Percentiles rank a stretch among this genome's conserved stretches.
These are phyloP conservation scores for Lithodes maja DNA, from an alignment of 2,888 invertebrate genomes.

Conservation along the genomic window DNA sequence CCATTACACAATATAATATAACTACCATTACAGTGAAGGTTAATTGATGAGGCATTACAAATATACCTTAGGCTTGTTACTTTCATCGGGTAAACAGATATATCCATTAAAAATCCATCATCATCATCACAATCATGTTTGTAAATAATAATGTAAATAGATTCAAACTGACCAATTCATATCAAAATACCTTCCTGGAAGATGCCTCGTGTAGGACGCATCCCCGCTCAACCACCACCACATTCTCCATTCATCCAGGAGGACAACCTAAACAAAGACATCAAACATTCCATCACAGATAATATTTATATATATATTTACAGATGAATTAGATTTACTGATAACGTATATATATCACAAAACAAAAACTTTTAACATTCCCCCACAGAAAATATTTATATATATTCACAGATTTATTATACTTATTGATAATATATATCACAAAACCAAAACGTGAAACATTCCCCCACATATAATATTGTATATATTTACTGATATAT, in stretches of 20 bases:
- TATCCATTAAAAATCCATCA: background rate
- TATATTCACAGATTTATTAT: too few relatives aligned
- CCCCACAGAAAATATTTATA: too few relatives aligned
- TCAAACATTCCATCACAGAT: too few relatives aligned
- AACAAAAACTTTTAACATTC: too few relatives aligned
- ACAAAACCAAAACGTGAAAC: too few relatives aligned
- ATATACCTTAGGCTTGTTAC: background rate
- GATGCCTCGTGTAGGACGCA: background rate
- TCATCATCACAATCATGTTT: background rate
- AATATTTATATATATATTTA: too few relatives aligned
- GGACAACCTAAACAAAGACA: too few relatives aligned
- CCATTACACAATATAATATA: background rate
- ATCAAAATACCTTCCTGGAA: background rate
- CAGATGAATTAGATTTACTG: too few relatives aligned
- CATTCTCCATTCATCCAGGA: background rate
- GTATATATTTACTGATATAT: background rate
- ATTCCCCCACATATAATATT: background rate
- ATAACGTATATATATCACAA: too few relatives aligned
- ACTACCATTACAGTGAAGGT: background rate
- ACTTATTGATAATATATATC: too few relatives aligned
- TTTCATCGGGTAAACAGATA: background rate
- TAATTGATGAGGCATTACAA: background rate
- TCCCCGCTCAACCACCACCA: background rate
- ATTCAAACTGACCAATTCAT: background rate
- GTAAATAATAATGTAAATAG: background rate